These are phyloP conservation scores for Monarcha castaneiventris DNA, from an alignment of 2,113 vertebrate species.

Conservation along the genomic window DNA sequence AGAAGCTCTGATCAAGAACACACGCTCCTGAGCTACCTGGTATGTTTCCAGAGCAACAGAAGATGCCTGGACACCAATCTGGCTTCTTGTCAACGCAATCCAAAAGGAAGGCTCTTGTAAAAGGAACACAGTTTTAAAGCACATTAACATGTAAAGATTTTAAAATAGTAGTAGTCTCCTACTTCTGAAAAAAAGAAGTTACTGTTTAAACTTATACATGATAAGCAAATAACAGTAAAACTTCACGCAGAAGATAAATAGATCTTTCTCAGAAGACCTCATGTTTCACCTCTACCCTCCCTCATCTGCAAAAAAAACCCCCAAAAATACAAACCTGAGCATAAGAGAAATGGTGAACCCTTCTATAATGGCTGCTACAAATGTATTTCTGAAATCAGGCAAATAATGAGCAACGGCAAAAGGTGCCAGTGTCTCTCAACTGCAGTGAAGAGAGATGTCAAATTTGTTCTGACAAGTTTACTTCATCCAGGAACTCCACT, in stretches of 20 bases:
- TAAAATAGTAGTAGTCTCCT: background rate
- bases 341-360: background rate
- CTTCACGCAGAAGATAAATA: background rate
- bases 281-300: background rate
- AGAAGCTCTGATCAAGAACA: background rate
- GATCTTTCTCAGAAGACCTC: background rate
- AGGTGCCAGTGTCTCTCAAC: background rate
- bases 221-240: background rate
- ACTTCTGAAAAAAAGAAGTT: background rate
- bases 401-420: background rate
- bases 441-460: background rate
- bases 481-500: background rate
- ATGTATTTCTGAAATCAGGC: background rate
- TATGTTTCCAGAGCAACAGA: background rate
- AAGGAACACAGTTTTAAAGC: background rate
- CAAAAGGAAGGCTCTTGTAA: background rate
- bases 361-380: background rate
- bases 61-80: background rate
- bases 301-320: background rate
- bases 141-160: background rate
- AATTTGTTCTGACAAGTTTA: background rate
- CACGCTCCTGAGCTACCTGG: background rate
- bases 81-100: background rate
- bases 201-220: background rate
- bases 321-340: background rate